phyloP scores from a whole-genome alignment of 2,113 vertebrate species.

The Clinocottus analis region DNA sequence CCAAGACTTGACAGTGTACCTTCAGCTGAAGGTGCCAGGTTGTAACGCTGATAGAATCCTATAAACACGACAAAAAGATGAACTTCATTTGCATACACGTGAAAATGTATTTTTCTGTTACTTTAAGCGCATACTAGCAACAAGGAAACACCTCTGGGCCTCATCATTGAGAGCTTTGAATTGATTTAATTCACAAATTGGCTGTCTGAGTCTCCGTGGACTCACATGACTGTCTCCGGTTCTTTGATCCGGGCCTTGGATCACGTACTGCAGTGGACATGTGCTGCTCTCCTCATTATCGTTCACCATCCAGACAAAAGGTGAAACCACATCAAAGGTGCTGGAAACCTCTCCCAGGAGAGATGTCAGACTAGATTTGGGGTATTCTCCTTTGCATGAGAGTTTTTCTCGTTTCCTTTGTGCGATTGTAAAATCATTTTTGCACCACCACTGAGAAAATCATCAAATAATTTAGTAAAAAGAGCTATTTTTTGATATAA shows the following conservation, averaged over 20 bases:
- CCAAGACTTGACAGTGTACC: not conserved
- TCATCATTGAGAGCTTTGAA: constrained; percentile 22
- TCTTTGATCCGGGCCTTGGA: constrained; percentile 64
- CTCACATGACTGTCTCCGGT: constrained; percentile 45
- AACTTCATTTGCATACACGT: not conserved
- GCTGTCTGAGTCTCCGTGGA: constrained; percentile 11
- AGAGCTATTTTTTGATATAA: not conserved
- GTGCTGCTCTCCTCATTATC: constrained; percentile 46
- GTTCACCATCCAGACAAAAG: not conserved
- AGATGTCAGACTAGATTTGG: constrained; percentile 14
- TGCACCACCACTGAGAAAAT: not conserved
- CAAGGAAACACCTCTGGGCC: not conserved
- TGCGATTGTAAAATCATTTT: not conserved
- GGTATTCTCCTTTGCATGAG: not conserved
- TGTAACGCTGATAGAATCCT: not conserved
- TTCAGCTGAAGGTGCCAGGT: not conserved
- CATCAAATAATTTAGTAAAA: not conserved
- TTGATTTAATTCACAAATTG: constrained; percentile 27
- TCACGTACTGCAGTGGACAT: constrained; percentile 34
- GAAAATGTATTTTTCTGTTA: not conserved
- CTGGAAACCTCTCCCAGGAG: constrained; percentile 3
- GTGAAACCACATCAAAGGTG: constrained; percentile 40
- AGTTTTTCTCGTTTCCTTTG: not conserved
- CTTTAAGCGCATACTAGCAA: not conserved
- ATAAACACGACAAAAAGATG: not conserved